These are phyloP conservation scores for Tachysurus vachellii DNA, from an alignment of 2,113 vertebrate genomes.

Conservation along the genomic window DNA sequence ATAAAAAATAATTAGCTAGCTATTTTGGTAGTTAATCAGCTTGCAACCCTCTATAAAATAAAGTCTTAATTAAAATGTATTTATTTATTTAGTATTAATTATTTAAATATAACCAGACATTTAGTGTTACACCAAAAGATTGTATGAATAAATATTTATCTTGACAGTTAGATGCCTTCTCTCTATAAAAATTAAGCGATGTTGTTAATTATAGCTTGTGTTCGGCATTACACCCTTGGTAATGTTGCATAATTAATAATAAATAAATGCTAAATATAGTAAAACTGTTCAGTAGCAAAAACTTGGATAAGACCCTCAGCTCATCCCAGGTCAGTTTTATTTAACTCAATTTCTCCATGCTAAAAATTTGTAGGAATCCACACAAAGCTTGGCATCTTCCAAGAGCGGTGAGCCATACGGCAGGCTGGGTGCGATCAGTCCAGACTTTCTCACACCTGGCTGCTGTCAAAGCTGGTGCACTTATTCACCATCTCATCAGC, in stretches of 20 bases:
- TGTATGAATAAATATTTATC: not conserved
- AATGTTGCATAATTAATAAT: not conserved
- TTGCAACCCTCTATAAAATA: not conserved
- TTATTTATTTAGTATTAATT: no score
- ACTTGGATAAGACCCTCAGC: not conserved
- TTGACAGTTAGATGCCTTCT: not conserved
- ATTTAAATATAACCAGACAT: not conserved
- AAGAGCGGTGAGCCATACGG: not conserved
- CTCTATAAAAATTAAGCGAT: not conserved
- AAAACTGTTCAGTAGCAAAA: not conserved
- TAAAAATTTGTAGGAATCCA: constrained; percentile 28
- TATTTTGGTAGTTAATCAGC: not conserved
- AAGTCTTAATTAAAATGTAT: not conserved
- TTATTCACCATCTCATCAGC: constrained; percentile 96
- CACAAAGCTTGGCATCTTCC: not conserved
- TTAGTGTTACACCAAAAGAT: no score
- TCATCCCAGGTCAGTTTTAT: not conserved
- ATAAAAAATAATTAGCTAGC: not conserved
- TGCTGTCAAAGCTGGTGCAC: constrained; percentile 81
- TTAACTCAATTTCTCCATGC: constrained; percentile 4
- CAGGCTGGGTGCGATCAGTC: constrained; percentile 8
- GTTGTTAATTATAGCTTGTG: not conserved
- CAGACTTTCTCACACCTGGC: constrained; percentile 78
- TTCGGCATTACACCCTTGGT: not conserved
- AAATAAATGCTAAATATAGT: not conserved